Evolutionary conservation across 2,113 vertebrate genomes (phyloP).

Genomic region (Caranx ignobilis): DNA sequence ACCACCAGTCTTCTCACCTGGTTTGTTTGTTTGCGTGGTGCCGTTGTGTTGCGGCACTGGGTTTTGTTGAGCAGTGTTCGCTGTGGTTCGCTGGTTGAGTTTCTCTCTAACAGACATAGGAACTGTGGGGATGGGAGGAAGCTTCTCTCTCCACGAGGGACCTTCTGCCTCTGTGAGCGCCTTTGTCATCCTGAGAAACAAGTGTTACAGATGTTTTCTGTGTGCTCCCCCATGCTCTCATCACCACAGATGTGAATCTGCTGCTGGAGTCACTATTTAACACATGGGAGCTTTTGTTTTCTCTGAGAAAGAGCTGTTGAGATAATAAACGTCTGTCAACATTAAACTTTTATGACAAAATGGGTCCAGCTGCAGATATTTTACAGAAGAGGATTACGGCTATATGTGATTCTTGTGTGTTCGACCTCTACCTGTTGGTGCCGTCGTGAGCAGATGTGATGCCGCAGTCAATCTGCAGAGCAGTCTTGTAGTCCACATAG

Average conservation of each 20-base stretch:
- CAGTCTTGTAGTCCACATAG: constrained; percentile 94
- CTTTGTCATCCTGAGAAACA: constrained; percentile 90
- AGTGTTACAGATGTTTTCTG: not conserved
- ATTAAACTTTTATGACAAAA: too few relatives aligned
- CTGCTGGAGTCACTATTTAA: not conserved
- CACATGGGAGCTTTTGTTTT: too few relatives aligned
- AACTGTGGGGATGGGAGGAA: constrained; percentile 90
- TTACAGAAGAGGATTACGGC: too few relatives aligned
- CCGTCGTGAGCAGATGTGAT: constrained; percentile 89
- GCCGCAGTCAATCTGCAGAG: constrained; percentile 88
- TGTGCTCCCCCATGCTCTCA: not conserved
- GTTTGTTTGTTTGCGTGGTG: constrained; percentile 19
- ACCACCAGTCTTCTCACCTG: constrained; percentile 21
- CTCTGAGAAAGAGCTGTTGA: too few relatives aligned
- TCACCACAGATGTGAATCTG: not conserved
- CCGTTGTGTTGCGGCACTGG: constrained; percentile 54
- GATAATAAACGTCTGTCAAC: too few relatives aligned
- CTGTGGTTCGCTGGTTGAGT: constrained; percentile 62
- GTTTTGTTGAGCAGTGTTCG: not conserved
- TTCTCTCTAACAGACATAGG: constrained; percentile 87
- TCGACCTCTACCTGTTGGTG: constrained; percentile 87
- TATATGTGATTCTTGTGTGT: too few relatives aligned
- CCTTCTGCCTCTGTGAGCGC: constrained; percentile 90
- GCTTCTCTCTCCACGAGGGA: constrained; percentile 90
- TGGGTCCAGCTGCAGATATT: too few relatives aligned